A percentile compares a stretch with the other conserved stretches of the same genome.
Conservation (phyloP, 2,113 vertebrate genomes). For the Xerus inauris region DNA sequence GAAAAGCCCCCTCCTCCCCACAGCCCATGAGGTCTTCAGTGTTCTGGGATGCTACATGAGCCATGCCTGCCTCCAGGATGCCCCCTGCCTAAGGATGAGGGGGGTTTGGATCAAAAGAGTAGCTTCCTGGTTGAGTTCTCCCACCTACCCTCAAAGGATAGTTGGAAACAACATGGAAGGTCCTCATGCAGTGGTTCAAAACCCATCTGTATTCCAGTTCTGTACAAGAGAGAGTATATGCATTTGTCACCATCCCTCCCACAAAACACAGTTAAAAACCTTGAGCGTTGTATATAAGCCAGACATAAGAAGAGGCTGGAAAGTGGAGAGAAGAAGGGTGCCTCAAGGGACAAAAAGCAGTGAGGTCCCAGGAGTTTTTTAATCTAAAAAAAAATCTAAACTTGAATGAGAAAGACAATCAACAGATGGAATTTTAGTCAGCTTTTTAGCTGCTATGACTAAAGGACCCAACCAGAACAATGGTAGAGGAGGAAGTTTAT, state of each 20-base stretch:
- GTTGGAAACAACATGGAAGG: neutral
- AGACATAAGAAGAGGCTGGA: neutral
- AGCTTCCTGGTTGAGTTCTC: neutral
- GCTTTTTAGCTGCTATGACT: too few species aligned
- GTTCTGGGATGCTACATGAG: neutral
- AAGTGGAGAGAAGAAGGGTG: neutral
- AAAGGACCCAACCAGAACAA: too few species aligned
- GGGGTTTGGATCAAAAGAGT: neutral
- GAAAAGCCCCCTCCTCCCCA: too few species aligned
- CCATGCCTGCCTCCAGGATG: neutral
- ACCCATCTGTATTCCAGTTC: neutral
- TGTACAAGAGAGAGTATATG: neutral
- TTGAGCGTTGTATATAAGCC: neutral
- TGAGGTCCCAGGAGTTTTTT: neutral
- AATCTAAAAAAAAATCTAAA: neutral
- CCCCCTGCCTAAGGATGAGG: too few species aligned
- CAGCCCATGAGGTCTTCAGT: neutral
- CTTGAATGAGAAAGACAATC: neutral
- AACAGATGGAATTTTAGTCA: neutral
- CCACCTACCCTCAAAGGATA: neutral
- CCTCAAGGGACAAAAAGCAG: neutral
- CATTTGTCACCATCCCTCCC: neutral
- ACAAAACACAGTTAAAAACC: neutral
- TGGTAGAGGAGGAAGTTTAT: too few species aligned
- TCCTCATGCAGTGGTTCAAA: neutral